Base-by-base conservation (phyloP, 2,797 vertebrate genomes). In the Moxostoma hubbsi region DNA sequence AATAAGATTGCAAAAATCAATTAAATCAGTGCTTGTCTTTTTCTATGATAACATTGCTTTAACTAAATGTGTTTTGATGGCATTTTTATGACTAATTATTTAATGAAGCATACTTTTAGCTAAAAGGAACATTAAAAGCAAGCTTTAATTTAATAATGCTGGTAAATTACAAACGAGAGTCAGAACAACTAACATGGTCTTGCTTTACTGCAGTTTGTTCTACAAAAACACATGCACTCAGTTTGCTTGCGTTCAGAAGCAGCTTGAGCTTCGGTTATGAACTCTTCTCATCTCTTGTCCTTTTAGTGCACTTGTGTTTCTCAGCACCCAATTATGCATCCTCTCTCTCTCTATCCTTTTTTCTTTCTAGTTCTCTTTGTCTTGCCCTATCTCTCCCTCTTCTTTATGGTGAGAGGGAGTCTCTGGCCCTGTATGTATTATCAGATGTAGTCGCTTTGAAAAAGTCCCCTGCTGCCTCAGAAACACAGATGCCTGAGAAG, bases 371-470 rank as follows among this genome's bases (percentile, higher is more conserved):
- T 45, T 57, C 9, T 15, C 18, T 15, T 15, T 77, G 12, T 47
- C 54, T 82, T 11, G 51, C 11, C 36, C 36, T 61, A 50, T 69
- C 46, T 66, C 16, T 65, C 51, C 6, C 46, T 61, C 65, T 57
- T 59, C 53, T 68, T 47, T 36, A 36, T 36, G 36, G 9, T 65
- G 55, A 73, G 51, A 80, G 54, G 7, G 53, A 66, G 36, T 46
- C 57, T 75, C 58, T 15, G 61, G 81, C 58, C n/a, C 85, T 61
- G 76, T 13, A 77, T 78, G 86, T 73, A 79, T 85, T 84, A 74
- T 82, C 54, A 61, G 71, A 73, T 75, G 62, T 9, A 4, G 53
- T 47, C 68, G 84, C 88, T 90, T 90, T 88, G 89, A 89, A 89
- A 86, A 81, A 0, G 59, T 67, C 78, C 82, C 87, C 85, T 46